These are phyloP conservation scores for Syngnathus floridae DNA, from an alignment of 2,113 vertebrate genomes.

Conservation along the genomic window DNA sequence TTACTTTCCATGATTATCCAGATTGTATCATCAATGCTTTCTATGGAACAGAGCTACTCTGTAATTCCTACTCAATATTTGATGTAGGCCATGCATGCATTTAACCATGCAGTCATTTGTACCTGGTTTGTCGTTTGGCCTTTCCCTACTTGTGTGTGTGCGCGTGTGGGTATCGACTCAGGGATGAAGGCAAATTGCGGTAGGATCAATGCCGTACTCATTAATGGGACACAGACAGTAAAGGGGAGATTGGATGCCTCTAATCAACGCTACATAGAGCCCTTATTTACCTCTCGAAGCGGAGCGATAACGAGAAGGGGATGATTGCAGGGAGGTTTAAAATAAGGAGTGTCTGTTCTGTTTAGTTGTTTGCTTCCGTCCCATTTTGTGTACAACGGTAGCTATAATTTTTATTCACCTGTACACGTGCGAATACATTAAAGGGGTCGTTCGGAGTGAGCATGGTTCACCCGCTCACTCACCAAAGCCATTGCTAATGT, in stretches of 20 bases:
- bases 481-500: too few species aligned
- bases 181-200: constrained; percentile 51
- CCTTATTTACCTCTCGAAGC: constrained; percentile 46
- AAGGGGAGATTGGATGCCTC: constrained; percentile 41
- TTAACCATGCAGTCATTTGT: neutral
- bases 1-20: neutral
- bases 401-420: neutral
- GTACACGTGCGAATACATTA: too few species aligned
- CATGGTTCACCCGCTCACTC: too few species aligned
- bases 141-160: constrained; percentile 7
- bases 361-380: neutral
- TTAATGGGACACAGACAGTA: constrained; percentile 53
- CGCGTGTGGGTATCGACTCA: constrained; percentile 38
- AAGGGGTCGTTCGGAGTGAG: too few species aligned
- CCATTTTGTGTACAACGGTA: neutral
- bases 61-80: neutral
- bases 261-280: constrained; percentile 53
- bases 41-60: too few species aligned
- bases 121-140: neutral
- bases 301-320: constrained; percentile 19
- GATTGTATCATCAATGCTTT: neutral
- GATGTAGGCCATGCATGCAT: neutral
- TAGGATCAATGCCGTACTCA: constrained; percentile 54
- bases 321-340: constrained; percentile 22
- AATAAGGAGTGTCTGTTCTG: constrained; percentile 21